A percentile compares a stretch with the other conserved stretches of the same genome.
Conservation (phyloP, 1,140 invertebrate genomes). For the Drosophila funebris region DNA sequence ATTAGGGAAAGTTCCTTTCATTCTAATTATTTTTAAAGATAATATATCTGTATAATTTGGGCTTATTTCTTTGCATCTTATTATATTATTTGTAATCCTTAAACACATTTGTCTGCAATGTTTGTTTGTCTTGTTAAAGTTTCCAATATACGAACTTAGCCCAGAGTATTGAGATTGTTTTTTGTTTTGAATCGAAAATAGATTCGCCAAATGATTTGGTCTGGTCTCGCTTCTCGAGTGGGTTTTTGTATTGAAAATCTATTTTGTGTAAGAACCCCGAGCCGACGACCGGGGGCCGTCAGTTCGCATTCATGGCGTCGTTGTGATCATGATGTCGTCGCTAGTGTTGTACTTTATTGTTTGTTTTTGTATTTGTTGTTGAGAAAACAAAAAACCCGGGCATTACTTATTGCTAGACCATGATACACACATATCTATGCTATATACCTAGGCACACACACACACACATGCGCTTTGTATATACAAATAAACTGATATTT, state of each 20-base stretch:
- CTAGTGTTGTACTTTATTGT: conserved; percentile 30
- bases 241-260: conserved; percentile 80
- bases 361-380: conserved; percentile 20
- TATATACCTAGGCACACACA: not conserved
- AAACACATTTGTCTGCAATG: no score
- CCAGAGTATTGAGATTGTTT: conserved; percentile 46
- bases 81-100: no score
- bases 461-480: conserved; percentile 11
- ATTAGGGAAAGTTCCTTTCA: no score
- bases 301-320: conserved; percentile 61
- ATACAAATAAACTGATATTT: conserved; percentile 36
- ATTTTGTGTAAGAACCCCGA: conserved; percentile 65
- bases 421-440: conserved; percentile 28
- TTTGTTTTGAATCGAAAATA: conserved; percentile 76
- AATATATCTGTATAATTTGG: no score
- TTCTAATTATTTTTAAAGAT: no score
- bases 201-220: conserved; percentile 70
- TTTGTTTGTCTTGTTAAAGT: not conserved
- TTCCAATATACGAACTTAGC: conserved; percentile 8
- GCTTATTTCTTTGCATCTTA: no score
- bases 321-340: conserved; percentile 52
- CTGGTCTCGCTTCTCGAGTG: conserved; percentile 63
- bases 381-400: conserved; percentile 26
- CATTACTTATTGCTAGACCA: conserved; percentile 43
- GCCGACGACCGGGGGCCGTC: conserved; percentile 8